Evolutionary conservation across 2,888 invertebrate species (phyloP).

Genomic region (Mongoloraphidia duomilia): DNA sequence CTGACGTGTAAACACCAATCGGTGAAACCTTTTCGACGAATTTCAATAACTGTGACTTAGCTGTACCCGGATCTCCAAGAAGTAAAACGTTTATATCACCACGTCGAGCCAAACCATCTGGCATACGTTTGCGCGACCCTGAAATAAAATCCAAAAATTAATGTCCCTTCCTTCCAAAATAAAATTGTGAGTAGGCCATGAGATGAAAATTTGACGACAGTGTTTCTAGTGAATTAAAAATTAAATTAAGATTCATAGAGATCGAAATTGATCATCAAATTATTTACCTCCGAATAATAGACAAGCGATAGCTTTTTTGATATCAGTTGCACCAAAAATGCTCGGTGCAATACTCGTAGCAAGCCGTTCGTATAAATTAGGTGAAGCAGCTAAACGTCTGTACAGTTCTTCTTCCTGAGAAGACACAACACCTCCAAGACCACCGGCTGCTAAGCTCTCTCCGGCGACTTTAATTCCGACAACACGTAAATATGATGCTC

Average conservation of each 20-base stretch:
- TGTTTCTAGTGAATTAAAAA: constrained; percentile 1
- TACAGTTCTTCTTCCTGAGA: constrained; percentile 73
- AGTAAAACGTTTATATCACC: constrained; percentile 94
- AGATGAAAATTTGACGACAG: no score
- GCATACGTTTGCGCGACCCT: constrained; percentile 72
- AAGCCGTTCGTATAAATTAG: constrained; percentile 79
- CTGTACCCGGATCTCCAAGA: constrained; percentile 97
- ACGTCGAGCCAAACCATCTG: constrained; percentile 88
- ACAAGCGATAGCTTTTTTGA: constrained; percentile 93
- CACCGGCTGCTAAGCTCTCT: constrained; percentile 54
- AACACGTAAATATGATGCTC: constrained; percentile 87
- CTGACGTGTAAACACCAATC: constrained; percentile 92
- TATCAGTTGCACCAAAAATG: constrained; percentile 85
- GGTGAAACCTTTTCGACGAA: constrained; percentile 93
- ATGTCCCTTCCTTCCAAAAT: no score
- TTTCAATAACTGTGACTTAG: constrained; percentile 95
- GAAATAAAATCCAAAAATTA: constrained; percentile 5
- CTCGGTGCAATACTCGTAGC: constrained; percentile 90
- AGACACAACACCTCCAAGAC: constrained; percentile 30
- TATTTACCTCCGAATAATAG: constrained; percentile 75
- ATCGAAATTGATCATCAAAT: neutral
- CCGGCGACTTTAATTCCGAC: constrained; percentile 82
- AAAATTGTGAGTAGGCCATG: no score
- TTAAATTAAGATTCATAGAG: neutral
- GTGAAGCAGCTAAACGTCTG: constrained; percentile 65